Evolutionary conservation across 2,113 vertebrate genomes (phyloP), one percentile per base, ranked within the genome.

Genomic region (Urocolius indicus): DNA sequence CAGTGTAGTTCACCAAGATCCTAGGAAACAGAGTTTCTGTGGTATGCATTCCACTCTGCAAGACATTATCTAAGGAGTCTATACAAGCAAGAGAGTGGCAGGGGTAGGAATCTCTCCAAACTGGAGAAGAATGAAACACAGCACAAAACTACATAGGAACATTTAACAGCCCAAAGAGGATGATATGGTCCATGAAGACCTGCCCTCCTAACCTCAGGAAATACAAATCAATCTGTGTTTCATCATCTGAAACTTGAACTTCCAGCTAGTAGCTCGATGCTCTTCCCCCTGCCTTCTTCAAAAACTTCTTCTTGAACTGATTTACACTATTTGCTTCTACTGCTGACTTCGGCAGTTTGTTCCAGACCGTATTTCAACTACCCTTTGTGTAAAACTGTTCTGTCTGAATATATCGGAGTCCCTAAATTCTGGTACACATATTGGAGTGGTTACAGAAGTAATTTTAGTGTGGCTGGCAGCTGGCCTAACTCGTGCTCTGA

Each of bases 331-430:
- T 95, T 93, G 95, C 94, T 95, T 93, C 94, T 90, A 87, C 87
- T 97, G 96, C 96, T 97, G 96, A 97, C 95, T 96, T 82, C 76
- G 94, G 93, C 97, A 96, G 95, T 96, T 97, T 97, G 95, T 94
- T 95, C 88, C 86, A 95, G 89, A 55, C 96, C 21, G 32, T 97
- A 97, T 97, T 97, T 97, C 96, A 97, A 92, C 90, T 72, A 90
- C 89, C 74, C 94, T 96, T 97, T 95, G 93, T 97, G 95, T 92
- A 97, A 97, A 97, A 94, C 96, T 96, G 95, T 80, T 96, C 93
- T 91, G 83, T 85, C 94, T 97, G 94, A 96, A 97, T 97, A 97
- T 97, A 97, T 97, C 84, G 19, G 94, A 97, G 96, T 96, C 92
- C 92, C 87, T 97, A 97, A 97, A 97, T 97, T 95, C 95, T 96